Conservation (phyloP, 2,797 vertebrate genomes). For the Pyrocephalus nanus region DNA sequence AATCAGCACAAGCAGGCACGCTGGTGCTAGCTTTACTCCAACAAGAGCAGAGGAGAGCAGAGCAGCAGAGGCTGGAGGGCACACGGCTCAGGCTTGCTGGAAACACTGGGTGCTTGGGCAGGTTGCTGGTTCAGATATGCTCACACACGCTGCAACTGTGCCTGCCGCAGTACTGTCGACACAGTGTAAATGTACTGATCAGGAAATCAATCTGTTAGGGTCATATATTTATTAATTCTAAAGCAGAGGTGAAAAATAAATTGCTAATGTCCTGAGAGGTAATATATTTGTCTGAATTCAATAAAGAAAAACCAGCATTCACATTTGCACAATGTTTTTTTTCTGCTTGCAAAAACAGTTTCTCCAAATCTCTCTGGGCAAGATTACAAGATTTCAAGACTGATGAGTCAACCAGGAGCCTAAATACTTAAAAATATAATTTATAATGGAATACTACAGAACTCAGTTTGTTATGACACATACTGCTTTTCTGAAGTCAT, state of each 20-base stretch:
- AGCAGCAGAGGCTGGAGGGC: background rate
- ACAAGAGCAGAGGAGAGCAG: background rate
- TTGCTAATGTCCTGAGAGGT: background rate
- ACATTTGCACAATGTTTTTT: background rate
- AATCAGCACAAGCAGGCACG: background rate
- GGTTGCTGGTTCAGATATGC: background rate
- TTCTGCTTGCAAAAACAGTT: background rate
- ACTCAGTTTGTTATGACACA: background rate
- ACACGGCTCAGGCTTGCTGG: background rate
- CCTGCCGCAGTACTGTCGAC: background rate
- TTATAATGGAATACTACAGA: background rate
- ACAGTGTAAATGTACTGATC: background rate
- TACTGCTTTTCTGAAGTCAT: background rate
- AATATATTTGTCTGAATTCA: background rate
- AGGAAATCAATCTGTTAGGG: background rate
- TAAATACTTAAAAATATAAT: background rate
- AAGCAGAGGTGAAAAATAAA: background rate
- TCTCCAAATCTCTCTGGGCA: background rate
- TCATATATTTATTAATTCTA: background rate
- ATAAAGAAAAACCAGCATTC: background rate
- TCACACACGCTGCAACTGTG: rapidly evolving
- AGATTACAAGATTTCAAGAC: background rate
- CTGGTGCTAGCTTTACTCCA: background rate
- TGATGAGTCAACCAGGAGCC: background rate
- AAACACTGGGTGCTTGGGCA: background rate